Conservation (phyloP, 2,113 vertebrate species). For the Gobius niger region DNA sequence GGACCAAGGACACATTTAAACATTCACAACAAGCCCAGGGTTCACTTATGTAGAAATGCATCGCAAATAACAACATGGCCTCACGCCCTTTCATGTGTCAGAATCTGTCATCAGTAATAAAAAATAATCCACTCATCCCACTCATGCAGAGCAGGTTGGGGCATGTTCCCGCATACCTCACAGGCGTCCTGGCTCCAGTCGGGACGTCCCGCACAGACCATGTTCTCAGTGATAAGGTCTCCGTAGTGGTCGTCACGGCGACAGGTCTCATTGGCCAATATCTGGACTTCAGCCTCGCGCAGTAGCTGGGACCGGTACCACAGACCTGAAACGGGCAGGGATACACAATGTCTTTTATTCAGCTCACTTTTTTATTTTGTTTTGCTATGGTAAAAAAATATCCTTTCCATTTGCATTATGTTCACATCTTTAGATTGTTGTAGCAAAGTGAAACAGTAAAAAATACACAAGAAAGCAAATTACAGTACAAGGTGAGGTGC, state of each 20-base stretch:
- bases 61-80: neutral
- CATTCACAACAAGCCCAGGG: too few species aligned
- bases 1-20: neutral
- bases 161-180: conserved; percentile 71
- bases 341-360: too few species aligned
- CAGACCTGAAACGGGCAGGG: conserved; percentile 26
- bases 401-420: too few species aligned
- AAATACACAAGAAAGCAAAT: too few species aligned
- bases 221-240: conserved; percentile 80
- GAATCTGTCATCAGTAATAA: neutral
- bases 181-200: conserved; percentile 86
- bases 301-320: conserved; percentile 80
- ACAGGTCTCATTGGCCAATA: conserved; percentile 79
- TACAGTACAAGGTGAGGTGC: too few species aligned
- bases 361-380: too few species aligned
- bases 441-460: too few species aligned
- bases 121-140: neutral
- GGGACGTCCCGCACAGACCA: conserved; percentile 86
- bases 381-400: too few species aligned
- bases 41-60: neutral
- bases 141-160: neutral
- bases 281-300: conserved; percentile 77
- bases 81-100: too few species aligned
- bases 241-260: conserved; percentile 74
- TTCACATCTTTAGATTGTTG: too few species aligned